Percentiles rank a stretch among this genome's conserved stretches.
These are phyloP conservation scores for Calephelis perditalis DNA, from an alignment of 2,888 invertebrate genomes.

Conservation along the genomic window DNA sequence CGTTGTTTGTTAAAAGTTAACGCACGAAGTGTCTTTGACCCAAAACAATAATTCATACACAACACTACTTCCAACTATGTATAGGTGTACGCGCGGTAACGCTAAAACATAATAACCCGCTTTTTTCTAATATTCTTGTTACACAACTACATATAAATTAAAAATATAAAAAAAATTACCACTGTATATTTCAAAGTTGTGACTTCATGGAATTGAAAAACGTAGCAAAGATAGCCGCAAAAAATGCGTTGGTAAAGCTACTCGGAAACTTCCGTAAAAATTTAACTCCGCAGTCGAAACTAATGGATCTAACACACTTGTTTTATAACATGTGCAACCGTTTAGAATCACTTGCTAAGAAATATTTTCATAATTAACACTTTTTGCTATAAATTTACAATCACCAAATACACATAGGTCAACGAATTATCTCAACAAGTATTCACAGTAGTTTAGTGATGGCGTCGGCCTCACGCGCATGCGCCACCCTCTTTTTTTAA, in stretches of 20 bases:
- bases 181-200: conserved; percentile 54
- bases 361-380: conserved; percentile 60
- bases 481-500: conserved; percentile 68
- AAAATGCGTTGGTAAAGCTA: conserved; percentile 72
- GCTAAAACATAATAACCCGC: conserved; percentile 48
- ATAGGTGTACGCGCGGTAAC: conserved; percentile 62
- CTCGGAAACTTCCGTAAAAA: conserved; percentile 67
- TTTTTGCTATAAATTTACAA: conserved; percentile 52
- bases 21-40: conserved; percentile 67
- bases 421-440: conserved; percentile 50
- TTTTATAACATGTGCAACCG: conserved; percentile 44
- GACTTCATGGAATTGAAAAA: conserved; percentile 48
- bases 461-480: conserved; percentile 79
- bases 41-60: conserved; percentile 71
- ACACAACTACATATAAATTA: conserved; percentile 40
- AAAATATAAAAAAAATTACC: conserved; percentile 58
- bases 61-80: conserved; percentile 45
- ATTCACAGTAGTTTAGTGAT: conserved; percentile 73
- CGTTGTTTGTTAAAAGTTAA: conserved; percentile 52
- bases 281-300: conserved; percentile 50
- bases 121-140: conserved; percentile 34
- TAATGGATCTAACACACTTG: conserved; percentile 43
- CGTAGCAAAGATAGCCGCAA: conserved; percentile 62
- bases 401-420: conserved; percentile 49
- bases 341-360: conserved; percentile 48